Base-by-base conservation (phyloP, 2,888 invertebrate species). In the Dinocampus coccinellae region DNA sequence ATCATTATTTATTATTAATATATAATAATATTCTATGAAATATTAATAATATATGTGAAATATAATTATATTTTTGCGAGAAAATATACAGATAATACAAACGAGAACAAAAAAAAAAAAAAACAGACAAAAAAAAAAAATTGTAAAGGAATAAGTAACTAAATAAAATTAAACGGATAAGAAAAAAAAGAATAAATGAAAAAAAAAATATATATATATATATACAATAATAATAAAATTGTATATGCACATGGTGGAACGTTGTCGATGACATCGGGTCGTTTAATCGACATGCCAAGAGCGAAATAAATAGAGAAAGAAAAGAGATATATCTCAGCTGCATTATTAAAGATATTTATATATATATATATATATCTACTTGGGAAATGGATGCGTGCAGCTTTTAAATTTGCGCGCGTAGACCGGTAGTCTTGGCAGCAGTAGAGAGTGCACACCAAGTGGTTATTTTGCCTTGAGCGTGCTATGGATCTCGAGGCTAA, bases 391-490 rank as follows among this genome's bases (percentile, higher is more conserved):
- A 16, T 16, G 57, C 24, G 36, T 66, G 26, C 9, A 22, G 57
- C 24, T 24, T 58, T 58, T 55, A 57, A 66, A 33, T 66, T 66
- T 24, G 55, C 26, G 24, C 26, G 66, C 66, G 66, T 66, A 66
- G 66, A 66, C 66, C 66, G 66, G 66, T 66, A 66, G 66, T 66
- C 66, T 66, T 57, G 34, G 39, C 10, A 63, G 58, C 36, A 42
- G 39, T 65, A 16, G 9, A 16, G 47, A 16, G 47, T 47, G 47
- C 47, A 47, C 16, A 47, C 16, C 47, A 7, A 33, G 29, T 61
- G 53, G 39, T 36, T 73, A 34, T 65, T n/a, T n/a, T 66, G 75
- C 65, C 66, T 57, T 57, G 52, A 70, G 73, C 58, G 34, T 58
- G 66, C 60, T 20, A 53, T 55, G 67, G 67, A 52, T 61, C 69